phyloP scores from a whole-genome alignment of 1,140 invertebrate genomes.

The Vollenhovia emeryi region DNA sequence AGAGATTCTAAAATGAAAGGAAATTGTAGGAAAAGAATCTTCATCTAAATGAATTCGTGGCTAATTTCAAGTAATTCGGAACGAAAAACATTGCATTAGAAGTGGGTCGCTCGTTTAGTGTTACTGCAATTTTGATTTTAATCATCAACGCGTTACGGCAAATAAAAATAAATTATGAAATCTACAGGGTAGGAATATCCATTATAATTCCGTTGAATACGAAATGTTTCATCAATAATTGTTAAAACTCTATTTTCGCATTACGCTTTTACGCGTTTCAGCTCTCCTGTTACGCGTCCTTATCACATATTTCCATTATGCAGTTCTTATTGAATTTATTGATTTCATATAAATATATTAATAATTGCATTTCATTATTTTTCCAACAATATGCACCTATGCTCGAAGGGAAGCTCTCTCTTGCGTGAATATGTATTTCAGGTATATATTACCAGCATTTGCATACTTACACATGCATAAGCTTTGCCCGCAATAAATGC shows the following conservation, averaged over 20 bases:
- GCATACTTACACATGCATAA: not conserved
- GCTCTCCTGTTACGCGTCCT: not conserved
- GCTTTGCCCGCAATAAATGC: constrained; percentile 9
- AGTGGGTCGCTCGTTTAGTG: not conserved
- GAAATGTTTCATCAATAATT: not conserved
- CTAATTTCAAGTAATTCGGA: not conserved
- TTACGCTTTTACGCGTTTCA: not conserved
- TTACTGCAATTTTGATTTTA: not conserved
- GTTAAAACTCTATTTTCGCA: not conserved
- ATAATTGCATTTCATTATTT: not conserved
- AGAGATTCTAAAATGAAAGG: too few species aligned
- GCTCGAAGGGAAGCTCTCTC: not conserved
- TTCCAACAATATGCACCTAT: not conserved
- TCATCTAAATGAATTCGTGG: not conserved
- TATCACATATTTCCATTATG: not conserved
- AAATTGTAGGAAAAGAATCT: not conserved
- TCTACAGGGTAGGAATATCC: not conserved
- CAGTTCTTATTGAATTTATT: not conserved
- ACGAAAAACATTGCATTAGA: not conserved
- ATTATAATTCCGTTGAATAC: not conserved
- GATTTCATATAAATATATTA: not conserved
- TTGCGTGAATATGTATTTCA: not conserved
- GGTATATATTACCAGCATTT: not conserved
- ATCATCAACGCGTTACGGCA: not conserved
- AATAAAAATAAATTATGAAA: not conserved